Evolutionary conservation across 2,113 vertebrate genomes (phyloP), one percentile per base, ranked within the genome.

Genomic region (Bungarus multicinctus): DNA sequence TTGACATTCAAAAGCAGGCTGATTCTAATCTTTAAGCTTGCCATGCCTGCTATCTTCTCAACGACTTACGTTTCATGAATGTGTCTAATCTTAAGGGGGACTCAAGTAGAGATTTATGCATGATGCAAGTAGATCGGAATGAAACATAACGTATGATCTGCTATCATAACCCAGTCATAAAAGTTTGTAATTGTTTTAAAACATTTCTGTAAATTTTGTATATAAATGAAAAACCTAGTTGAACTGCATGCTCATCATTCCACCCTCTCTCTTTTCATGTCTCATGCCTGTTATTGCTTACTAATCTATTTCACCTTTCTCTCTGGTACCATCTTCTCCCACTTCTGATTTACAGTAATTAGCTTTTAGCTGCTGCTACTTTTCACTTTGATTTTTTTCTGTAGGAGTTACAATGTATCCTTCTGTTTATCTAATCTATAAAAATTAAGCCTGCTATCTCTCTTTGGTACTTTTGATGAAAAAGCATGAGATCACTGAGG

Each of bases 351-450:
- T 96, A n/a, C 12, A 69, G 30, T 16, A 90, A 94, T 95, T 96
- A 96, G 93, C 94, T 95, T 85, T 87, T 95, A 93, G n/a, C 74
- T 81, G 95, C 90, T 94, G 92, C 93, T 95, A 90, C 90, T 94
- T 95, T 93, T 90, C 94, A 5, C 87, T 92, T 95, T 95, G 64
- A 85, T 89, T 85, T 90, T 45, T 96, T 95, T 91, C 93, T 11
- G 52, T 96, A 96, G 90, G 95, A 96, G 92, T 95, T 95, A 93
- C 94, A 95, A 91, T 92, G 91, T 95, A 96, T 95, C 90, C n/a
- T 94, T 96, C 96, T 97, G 95, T 96, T 94, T 95, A 94, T 93
- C 88, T 97, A 96, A 96, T 96, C 97, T 97, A 97, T 95, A 97
- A 96, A 92, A 96, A 96, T 95, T 91, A 93, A 96, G 94, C 96